Base-by-base conservation (phyloP, 2,113 vertebrate species). In the Plotosus lineatus region DNA sequence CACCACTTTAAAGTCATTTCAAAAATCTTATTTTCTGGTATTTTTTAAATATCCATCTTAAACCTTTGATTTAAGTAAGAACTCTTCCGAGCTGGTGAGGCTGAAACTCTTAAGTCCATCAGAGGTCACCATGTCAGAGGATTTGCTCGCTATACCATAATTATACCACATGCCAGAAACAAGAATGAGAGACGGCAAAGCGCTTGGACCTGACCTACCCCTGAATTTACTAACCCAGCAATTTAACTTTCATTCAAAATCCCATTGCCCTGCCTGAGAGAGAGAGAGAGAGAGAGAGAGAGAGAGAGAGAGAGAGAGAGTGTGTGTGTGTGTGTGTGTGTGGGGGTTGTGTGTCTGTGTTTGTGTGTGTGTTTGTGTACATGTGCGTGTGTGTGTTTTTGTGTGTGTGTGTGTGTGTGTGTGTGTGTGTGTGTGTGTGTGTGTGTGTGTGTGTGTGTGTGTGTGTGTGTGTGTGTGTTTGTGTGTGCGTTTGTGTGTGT, bases 71-170 rank as follows among this genome's bases (percentile, higher is more conserved):
- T 15, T 7, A 46, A 48, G 26, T 31, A 42, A 19, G 55, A 55
- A 46, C 53, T 71, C 7, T 38, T 60, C 12, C 46, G 61, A 38
- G 21, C n/a, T 11, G 19, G 65, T 21, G 42, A 82, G 75, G 68
- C 60, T 75, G 55, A 60, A 73, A 53, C 42, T 63, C 23, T 26
- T 17, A 48, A 9, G n/a, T n/a, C 65, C 75, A 44, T 33, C 74
- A 79, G 53, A 72, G 73, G 78, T 83, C 74, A 80, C 10, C 28
- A 31, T 83, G 56, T 51, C 38, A 36, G 81, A 40, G 36, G n/a
- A 55, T 73, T 68, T 56, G 68, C 77, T 75, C 14, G 8, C 61
- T 51, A 61, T 80, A 82, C 81, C 80, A 71, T 86, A 86, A 86
- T 86, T 86, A 83, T 78, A 80, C 69, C 50, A 46, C 60, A 74